A percentile compares a stretch with the other conserved stretches of the same genome.
phyloP scores from a whole-genome alignment of 1,140 invertebrate species.

The Megalopta genalis region DNA sequence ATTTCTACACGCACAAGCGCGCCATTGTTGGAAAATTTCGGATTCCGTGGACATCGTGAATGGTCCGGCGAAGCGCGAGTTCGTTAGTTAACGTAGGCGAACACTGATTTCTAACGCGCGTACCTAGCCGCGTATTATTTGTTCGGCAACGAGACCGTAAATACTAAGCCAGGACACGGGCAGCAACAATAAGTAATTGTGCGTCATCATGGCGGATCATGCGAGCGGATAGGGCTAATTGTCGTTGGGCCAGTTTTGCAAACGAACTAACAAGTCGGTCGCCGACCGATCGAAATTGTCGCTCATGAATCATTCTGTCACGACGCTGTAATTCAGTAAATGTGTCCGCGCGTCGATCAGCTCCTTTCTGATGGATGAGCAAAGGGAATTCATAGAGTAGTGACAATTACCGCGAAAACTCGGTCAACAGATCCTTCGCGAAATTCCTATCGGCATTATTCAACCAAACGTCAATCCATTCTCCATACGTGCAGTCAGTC shows the following conservation, averaged over 20 bases:
- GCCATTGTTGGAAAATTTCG: neutral
- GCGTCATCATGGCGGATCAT: slow-evolving; percentile 4
- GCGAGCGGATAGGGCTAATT: neutral
- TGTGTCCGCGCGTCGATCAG: slow-evolving; percentile 37
- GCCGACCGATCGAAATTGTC: slow-evolving; percentile 36
- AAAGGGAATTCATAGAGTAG: slow-evolving; percentile 13
- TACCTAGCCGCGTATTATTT: neutral
- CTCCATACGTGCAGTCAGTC: no score
- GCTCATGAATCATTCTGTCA: slow-evolving; percentile 46
- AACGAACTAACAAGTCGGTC: neutral
- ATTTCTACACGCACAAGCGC: neutral
- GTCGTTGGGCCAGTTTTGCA: neutral
- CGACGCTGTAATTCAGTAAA: slow-evolving; percentile 43
- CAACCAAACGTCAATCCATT: neutral
- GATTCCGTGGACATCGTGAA: neutral
- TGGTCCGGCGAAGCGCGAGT: neutral
- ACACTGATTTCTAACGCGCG: slow-evolving; percentile 4
- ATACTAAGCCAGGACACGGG: neutral
- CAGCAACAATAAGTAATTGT: neutral
- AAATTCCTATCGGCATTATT: neutral
- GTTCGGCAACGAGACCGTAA: neutral
- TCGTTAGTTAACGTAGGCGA: slow-evolving; percentile 7
- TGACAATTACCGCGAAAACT: neutral
- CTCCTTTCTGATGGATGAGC: slow-evolving; percentile 42
- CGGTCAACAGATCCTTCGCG: neutral